Base-by-base conservation (phyloP, 2,113 vertebrate species). In the Hiodon alosoides region DNA sequence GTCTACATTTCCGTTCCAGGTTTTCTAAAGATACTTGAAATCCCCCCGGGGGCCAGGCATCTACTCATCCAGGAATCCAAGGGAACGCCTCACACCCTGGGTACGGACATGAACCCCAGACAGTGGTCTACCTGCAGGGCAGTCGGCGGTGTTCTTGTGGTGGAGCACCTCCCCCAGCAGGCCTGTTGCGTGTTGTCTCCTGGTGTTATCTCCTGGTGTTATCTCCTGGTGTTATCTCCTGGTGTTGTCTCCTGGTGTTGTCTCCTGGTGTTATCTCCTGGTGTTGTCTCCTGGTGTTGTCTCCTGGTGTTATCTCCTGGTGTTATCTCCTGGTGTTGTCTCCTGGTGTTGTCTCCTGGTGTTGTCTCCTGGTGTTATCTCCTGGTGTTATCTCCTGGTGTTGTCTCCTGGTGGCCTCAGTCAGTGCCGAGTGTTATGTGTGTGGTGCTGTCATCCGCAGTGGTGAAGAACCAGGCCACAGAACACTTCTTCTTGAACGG, bases 11-110 rank as follows among this genome's bases (percentile, higher is more conserved):
- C 78, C 11, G 4, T 84, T 86, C 80, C 85, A 99, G 96, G 93
- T 74, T 94, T 95, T 68, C 82, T 97, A 77, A 97, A 94, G 90
- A 94, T 99, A 89, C 94, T 98, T 81, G 96, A 98, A 88, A 94
- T 99, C 82, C 97, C 97, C 3, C 81, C 90, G 78, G 96, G 96
- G 79, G 96, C 97, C 0, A 92, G 96, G 78, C 97, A 99, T 81
- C 88, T 99, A 60, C 91, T 97, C 60, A 93, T 99, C 84, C 96
- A 98, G 83, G 96, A 98, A 82, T 87, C 91, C 2, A 95, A 94
- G 3, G 79, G 91, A 64, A 92, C 93, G 4, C 68, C 86, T 68
- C 95, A 99, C 84, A 89, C 89, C 77, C 88, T 99, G 0, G 95
- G 97, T 98, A 90, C 31, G 31, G 31, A 31, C 31, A 31, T 31